Evolutionary conservation across 92 coral and sea anemone genomes (phyloP), one percentile per base, ranked within the genome.

Genomic region (Hydrozoanthus gracilis): DNA sequence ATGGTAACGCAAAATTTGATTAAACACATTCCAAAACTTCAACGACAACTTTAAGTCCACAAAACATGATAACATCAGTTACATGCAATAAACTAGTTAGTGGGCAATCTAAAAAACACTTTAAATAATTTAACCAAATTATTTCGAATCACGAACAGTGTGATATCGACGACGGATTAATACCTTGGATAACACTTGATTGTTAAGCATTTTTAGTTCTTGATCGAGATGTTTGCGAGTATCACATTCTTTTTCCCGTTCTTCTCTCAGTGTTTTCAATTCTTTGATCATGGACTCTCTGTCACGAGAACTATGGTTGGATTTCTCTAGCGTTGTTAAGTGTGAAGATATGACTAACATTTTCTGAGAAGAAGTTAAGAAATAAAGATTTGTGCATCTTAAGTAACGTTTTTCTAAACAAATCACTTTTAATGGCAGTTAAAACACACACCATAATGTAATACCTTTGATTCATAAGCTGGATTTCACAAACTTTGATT

Each of bases 151-250:
- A 73, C 56, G 6, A 67, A 27, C 11, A 6, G 7, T 13, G 47
- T 10, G 60, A 17, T 9, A 13, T 54, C n/a, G 16, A n/a, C 17
- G 50, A 27, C 50, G 27, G 46, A 13, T 10, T 44, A 48, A 47
- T 78, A 96, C 99, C 96, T 95, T 96, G 60, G 88, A 83, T 76
- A 87, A 91, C 7, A 96, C 96, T 77, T 88, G 95, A 17, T 68
- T 73, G 65, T 90, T 96, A 2, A 95, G 88, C 11, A 87, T 87
- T 78, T 86, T 95, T 11, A 96, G 84, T 18, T 96, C 98, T 67
- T 82, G 92, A 77, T 96, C 98, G 13, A 92, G 89, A 71, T 89
- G 92, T 88, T 95, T 94, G n/a, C 95, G 89, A 5, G 73, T 88
- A 15, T 95, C 92, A 55, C 91, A 88, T 44, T 90, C 92, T 83